Conservation (phyloP, 2,113 vertebrate genomes). For the Craseonycteris thonglongyai region DNA sequence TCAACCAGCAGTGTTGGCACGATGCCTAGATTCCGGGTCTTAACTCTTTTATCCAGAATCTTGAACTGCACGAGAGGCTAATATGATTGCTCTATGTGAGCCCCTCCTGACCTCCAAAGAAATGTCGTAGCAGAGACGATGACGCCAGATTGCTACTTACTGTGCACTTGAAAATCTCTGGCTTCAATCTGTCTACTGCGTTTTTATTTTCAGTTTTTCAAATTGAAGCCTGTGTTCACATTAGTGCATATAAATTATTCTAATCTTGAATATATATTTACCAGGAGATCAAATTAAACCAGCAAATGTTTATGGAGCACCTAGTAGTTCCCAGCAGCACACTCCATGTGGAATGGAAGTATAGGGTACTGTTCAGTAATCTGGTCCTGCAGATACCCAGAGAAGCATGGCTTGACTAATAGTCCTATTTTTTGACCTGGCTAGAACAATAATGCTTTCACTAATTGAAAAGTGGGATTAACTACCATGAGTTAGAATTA, state of each 20-base stretch:
- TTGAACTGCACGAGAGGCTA: conserved; percentile 29
- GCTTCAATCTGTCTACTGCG: neutral
- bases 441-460: neutral
- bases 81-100: neutral
- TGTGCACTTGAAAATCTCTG: neutral
- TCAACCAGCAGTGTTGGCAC: neutral
- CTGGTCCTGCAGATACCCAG: neutral
- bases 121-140: conserved; percentile 35
- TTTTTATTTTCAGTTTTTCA: conserved; percentile 53
- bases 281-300: neutral
- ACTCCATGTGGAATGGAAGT: rapidly evolving
- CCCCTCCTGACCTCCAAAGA: conserved; percentile 32
- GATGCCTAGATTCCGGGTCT: neutral
- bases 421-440: neutral
- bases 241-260: conserved; percentile 34
- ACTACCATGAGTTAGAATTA: neutral
- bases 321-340: neutral
- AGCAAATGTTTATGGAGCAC: neutral
- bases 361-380: neutral
- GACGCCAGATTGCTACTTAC: conserved; percentile 23
- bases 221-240: neutral
- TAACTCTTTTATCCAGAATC: neutral
- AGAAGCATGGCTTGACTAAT: neutral
- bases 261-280: conserved; percentile 23
- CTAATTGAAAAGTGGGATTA: neutral